These are phyloP conservation scores for Tiphia femorata DNA, from an alignment of 2,888 invertebrate genomes.

Conservation along the genomic window DNA sequence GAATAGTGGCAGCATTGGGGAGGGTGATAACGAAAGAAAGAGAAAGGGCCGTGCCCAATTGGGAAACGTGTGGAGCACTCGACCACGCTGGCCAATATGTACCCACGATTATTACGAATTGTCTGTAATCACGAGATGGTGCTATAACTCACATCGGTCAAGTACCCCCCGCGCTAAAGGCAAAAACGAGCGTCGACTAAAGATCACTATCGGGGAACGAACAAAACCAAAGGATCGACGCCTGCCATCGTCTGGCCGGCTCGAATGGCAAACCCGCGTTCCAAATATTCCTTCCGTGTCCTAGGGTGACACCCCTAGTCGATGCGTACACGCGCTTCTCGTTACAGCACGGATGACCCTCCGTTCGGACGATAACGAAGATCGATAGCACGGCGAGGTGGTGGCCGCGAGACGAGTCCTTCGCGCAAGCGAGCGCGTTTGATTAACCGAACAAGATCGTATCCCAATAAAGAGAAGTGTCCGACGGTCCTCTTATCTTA, in stretches of 20 bases:
- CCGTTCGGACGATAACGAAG: too few relatives aligned
- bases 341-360: too few relatives aligned
- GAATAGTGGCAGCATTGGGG: too few relatives aligned
- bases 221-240: background rate
- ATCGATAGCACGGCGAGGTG: too few relatives aligned
- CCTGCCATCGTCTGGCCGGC: background rate
- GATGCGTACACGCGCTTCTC: too few relatives aligned
- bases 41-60: too few relatives aligned
- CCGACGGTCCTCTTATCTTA: conserved; percentile 46
- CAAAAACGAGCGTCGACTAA: background rate
- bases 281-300: background rate
- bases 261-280: too few relatives aligned
- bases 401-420: too few relatives aligned
- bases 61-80: too few relatives aligned
- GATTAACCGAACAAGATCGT: conserved; percentile 40
- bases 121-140: background rate
- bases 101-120: background rate
- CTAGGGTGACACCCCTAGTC: background rate
- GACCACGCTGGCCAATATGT: too few relatives aligned
- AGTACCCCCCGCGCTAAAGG: background rate
- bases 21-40: too few relatives aligned
- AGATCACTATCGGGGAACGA: background rate
- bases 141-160: background rate
- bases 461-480: conserved; percentile 47
- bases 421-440: background rate